These are phyloP conservation scores for Cordylochernes scorpioides DNA, from an alignment of 2,888 invertebrate genomes.

Conservation along the genomic window DNA sequence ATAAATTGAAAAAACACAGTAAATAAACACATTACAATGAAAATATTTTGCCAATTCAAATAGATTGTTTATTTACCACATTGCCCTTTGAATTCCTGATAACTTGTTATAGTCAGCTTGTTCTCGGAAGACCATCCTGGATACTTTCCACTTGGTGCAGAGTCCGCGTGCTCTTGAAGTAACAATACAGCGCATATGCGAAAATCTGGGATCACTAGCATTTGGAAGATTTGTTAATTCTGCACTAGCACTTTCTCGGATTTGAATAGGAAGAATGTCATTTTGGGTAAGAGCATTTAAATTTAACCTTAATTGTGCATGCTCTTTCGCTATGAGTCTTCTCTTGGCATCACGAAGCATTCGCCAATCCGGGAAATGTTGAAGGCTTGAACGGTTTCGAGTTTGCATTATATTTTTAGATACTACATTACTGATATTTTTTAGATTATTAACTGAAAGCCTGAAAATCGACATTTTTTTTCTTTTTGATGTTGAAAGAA, in stretches of 20 bases:
- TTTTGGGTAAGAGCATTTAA: conserved; percentile 58
- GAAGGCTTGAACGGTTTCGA: no score
- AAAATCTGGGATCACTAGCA: conserved; percentile 36
- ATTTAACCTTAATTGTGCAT: conserved; percentile 46
- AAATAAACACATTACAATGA: no score
- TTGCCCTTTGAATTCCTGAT: conserved; percentile 70
- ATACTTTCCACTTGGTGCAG: conserved; percentile 52
- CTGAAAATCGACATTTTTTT: no score
- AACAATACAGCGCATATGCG: conserved; percentile 50
- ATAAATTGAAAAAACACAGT: no score
- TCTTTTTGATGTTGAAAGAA: no score
- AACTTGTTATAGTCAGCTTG: conserved; percentile 79
- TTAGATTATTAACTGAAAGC: no score
- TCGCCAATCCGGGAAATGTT: conserved; percentile 44
- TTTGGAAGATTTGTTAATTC: conserved; percentile 49
- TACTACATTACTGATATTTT: no score
- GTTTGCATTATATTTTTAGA: no score
- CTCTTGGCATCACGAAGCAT: conserved; percentile 60
- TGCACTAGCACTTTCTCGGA: conserved; percentile 35
- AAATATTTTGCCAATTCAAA: no score
- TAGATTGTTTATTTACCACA: no score
- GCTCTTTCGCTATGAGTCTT: conserved; percentile 35
- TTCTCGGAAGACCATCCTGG: conserved; percentile 66
- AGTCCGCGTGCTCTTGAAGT: conserved; percentile 63
- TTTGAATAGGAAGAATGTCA: conserved; percentile 50